These are phyloP conservation scores for Lucifuga dentata DNA, from an alignment of 2,113 vertebrate genomes.

Conservation along the genomic window DNA sequence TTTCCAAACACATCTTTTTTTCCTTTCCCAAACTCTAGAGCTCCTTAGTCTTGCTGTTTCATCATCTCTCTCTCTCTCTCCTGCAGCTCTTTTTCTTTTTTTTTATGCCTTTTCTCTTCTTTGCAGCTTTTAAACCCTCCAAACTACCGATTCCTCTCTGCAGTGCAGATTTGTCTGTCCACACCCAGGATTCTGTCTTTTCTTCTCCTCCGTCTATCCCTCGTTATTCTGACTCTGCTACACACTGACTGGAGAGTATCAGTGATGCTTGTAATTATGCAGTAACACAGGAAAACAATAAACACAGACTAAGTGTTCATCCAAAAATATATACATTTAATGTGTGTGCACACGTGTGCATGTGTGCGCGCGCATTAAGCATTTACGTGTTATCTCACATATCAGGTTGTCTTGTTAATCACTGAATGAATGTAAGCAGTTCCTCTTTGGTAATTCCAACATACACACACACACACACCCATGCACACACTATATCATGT, in stretches of 20 bases:
- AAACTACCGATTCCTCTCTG: conserved; percentile 15
- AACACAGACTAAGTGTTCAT: too few relatives aligned
- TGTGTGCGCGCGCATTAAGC: not conserved
- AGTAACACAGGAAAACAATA: too few relatives aligned
- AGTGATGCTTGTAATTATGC: too few relatives aligned
- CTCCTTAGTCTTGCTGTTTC: too few relatives aligned
- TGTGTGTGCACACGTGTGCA: too few relatives aligned
- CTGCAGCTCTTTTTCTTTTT: not conserved
- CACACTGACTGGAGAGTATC: too few relatives aligned
- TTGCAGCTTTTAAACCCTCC: not conserved
- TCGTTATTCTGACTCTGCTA: not conserved
- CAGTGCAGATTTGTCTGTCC: conserved; percentile 36
- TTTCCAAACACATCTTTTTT: too few relatives aligned
- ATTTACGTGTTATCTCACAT: not conserved
- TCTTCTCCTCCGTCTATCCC: not conserved
- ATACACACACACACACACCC: not conserved
- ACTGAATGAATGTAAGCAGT: too few relatives aligned
- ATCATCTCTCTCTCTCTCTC: not conserved
- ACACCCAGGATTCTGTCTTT: not conserved
- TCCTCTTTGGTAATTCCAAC: not conserved
- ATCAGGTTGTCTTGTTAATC: conserved; percentile 22
- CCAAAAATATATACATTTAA: too few relatives aligned
- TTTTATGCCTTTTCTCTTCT: not conserved
- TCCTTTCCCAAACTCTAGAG: too few relatives aligned
- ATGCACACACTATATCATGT: too few relatives aligned